A percentile compares a stretch with the other conserved stretches of the same genome.
Conservation (phyloP, 2,888 invertebrate species). For the Lycia hirtaria region DNA sequence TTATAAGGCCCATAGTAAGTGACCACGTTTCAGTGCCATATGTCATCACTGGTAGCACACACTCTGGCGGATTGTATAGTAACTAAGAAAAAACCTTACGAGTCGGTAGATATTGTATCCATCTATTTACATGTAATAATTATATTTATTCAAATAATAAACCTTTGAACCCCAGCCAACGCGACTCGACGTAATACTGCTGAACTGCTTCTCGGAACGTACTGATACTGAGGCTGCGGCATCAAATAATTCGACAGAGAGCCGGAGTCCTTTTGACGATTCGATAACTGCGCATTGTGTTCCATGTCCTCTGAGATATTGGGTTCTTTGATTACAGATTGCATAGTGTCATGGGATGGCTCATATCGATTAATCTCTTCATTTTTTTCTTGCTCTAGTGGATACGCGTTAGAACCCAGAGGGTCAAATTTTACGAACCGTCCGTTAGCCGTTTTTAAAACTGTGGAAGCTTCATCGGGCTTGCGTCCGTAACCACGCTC, state of each 20-base stretch:
- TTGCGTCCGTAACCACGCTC: background rate
- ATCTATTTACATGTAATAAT: too few relatives aligned
- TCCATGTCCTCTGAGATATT: background rate
- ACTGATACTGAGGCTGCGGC: background rate
- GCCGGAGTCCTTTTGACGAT: background rate
- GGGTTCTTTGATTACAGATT: background rate
- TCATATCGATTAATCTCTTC: background rate
- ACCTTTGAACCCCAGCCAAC: background rate
- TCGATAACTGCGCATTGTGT: background rate
- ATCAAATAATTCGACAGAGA: background rate
- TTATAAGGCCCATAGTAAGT: too few relatives aligned
- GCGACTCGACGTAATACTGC: background rate
- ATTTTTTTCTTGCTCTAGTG: background rate
- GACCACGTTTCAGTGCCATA: too few relatives aligned
- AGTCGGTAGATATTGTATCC: too few relatives aligned
- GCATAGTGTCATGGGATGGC: background rate
- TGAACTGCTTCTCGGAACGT: background rate
- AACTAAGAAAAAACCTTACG: too few relatives aligned
- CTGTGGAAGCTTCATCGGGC: background rate
- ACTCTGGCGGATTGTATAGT: too few relatives aligned
- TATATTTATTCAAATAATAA: background rate
- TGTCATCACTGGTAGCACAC: too few relatives aligned
- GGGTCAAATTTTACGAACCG: background rate
- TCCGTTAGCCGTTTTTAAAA: constrained; percentile 1
- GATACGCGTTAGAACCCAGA: constrained; percentile 9